phyloP scores from a whole-genome alignment of 2,888 invertebrate species.

The Idaea straminata region DNA sequence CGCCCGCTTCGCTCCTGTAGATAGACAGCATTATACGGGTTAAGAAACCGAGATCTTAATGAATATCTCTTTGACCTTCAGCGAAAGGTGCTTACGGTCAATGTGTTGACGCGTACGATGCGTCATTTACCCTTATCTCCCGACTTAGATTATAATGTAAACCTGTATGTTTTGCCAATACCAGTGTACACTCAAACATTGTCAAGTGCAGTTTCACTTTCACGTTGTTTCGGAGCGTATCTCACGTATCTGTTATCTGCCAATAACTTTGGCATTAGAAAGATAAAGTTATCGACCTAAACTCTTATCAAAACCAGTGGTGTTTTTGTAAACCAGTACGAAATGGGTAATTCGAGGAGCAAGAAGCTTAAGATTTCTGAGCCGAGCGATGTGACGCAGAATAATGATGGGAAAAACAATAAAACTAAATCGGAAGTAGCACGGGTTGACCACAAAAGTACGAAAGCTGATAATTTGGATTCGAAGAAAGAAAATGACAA shows the following conservation, averaged over 20 bases:
- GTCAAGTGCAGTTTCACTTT: constrained; percentile 61
- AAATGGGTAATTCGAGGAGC: constrained; percentile 72
- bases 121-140: constrained; percentile 72
- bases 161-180: constrained; percentile 55
- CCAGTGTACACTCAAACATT: constrained; percentile 40
- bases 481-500: constrained; percentile 57
- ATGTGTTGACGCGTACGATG: constrained; percentile 57
- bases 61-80: constrained; percentile 32
- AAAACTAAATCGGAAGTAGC: constrained; percentile 57
- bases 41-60: neutral
- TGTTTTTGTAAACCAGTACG: constrained; percentile 34
- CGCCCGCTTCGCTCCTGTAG: too few species aligned
- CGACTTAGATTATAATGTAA: constrained; percentile 47
- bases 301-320: constrained; percentile 15
- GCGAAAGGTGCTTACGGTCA: constrained; percentile 44
- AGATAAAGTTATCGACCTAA: constrained; percentile 40
- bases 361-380: constrained; percentile 69
- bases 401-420: constrained; percentile 54
- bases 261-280: constrained; percentile 45
- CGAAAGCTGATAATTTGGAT: constrained; percentile 35
- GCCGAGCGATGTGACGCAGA: constrained; percentile 38
- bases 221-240: constrained; percentile 54
- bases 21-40: too few species aligned
- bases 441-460: constrained; percentile 28
- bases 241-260: constrained; percentile 33